Conservation (phyloP, 1,140 invertebrate genomes). For the Trichomalopsis sarcophagae region DNA sequence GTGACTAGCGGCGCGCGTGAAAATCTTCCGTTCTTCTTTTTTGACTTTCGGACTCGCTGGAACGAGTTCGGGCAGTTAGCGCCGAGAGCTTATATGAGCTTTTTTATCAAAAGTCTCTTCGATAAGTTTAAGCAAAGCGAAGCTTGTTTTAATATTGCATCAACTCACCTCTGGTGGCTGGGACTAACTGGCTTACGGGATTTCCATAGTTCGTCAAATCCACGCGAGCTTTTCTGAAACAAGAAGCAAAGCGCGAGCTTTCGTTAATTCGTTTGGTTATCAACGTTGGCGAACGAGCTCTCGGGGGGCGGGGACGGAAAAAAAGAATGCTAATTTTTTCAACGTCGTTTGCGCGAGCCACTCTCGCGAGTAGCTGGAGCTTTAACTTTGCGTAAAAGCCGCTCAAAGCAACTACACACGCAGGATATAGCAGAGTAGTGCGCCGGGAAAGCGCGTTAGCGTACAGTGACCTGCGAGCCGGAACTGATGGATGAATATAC, state of each 20-base stretch:
- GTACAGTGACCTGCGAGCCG: not conserved
- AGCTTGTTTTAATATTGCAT: not conserved
- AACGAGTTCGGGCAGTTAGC: slow-evolving; percentile 10
- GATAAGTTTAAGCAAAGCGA: not conserved
- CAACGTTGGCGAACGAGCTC: too few relatives aligned
- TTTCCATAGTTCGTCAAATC: slow-evolving; percentile 61
- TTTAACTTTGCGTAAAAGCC: not conserved
- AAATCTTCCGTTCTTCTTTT: slow-evolving; percentile 7
- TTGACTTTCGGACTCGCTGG: too few relatives aligned
- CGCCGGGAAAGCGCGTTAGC: not conserved
- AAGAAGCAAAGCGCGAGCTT: not conserved
- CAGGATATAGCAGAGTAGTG: too few relatives aligned
- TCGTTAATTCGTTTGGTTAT: too few relatives aligned
- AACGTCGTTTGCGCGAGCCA: slow-evolving; percentile 21
- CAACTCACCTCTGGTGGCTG: slow-evolving; percentile 56
- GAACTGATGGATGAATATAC: not conserved
- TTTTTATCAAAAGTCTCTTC: not conserved
- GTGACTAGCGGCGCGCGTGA: not conserved
- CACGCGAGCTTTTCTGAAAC: slow-evolving; percentile 54
- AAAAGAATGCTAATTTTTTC: slow-evolving; percentile 30
- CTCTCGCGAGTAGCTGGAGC: not conserved
- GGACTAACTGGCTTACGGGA: slow-evolving; percentile 21
- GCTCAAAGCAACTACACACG: too few relatives aligned
- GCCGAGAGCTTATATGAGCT: not conserved
- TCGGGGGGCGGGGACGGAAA: not conserved